phyloP scores from a whole-genome alignment of 2,113 vertebrate species.

The Sphaerodactylus townsendi region DNA sequence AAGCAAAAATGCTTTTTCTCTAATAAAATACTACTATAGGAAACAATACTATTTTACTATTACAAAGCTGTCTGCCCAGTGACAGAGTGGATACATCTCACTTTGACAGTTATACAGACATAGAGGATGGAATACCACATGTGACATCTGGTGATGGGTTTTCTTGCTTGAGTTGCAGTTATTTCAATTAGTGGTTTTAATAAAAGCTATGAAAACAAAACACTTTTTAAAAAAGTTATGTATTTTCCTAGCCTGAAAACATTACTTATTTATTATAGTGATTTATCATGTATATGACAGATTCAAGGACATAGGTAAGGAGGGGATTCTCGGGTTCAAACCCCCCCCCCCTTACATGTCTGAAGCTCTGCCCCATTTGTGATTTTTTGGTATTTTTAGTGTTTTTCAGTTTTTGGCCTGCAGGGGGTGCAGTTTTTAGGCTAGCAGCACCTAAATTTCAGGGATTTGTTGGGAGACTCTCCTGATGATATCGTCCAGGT shows the following conservation, averaged over 20 bases:
- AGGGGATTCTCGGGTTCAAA: too few relatives aligned
- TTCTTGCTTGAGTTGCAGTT: not conserved
- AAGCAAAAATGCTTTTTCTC: not conserved
- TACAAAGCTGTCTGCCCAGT: not conserved
- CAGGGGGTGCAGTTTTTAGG: too few relatives aligned
- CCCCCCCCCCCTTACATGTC: too few relatives aligned
- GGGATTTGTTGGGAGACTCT: too few relatives aligned
- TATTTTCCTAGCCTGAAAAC: not conserved
- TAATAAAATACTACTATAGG: not conserved
- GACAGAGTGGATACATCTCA: not conserved
- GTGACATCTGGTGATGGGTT: not conserved
- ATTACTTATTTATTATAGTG: not conserved
- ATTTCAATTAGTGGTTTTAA: not conserved
- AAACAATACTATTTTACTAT: too few relatives aligned
- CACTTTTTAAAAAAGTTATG: not conserved
- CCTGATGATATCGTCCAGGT: too few relatives aligned
- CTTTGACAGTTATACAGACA: too few relatives aligned
- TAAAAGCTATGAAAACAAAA: not conserved
- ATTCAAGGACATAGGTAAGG: too few relatives aligned
- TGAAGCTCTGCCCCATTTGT: too few relatives aligned
- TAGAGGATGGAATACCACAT: not conserved
- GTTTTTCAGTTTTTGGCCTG: too few relatives aligned
- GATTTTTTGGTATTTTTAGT: too few relatives aligned
- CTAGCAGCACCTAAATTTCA: too few relatives aligned
- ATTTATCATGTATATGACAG: not conserved